phyloP scores from a whole-genome alignment of 2,797 vertebrate genomes.

The Galagoides demidoff region DNA sequence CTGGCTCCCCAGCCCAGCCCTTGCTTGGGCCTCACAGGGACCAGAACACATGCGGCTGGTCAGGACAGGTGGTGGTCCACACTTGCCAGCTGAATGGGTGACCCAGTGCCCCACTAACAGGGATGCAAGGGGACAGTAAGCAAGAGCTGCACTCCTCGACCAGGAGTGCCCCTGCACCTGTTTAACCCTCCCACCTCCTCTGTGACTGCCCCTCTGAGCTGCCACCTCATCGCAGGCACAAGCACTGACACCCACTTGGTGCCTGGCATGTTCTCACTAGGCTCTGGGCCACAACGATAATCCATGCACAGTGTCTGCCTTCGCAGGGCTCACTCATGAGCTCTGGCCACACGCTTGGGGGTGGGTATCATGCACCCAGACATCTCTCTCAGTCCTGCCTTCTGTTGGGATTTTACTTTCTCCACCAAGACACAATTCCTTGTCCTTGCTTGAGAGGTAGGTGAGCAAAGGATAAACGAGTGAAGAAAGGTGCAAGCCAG shows the following conservation, averaged over 20 bases:
- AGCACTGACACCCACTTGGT: not conserved
- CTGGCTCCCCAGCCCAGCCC: not conserved
- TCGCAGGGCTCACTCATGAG: fast-evolving
- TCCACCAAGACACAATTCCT: not conserved
- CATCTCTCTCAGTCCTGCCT: not conserved
- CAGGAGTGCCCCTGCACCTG: too few relatives aligned
- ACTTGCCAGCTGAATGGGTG: not conserved
- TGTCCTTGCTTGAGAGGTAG: not conserved
- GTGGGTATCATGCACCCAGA: fast-evolving
- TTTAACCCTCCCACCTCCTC: not conserved
- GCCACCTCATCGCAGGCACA: not conserved
- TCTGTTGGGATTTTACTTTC: not conserved
- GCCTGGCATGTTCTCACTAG: not conserved
- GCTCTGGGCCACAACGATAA: not conserved
- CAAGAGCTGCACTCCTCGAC: not conserved
- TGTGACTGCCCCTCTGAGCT: not conserved
- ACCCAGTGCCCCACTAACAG: fast-evolving
- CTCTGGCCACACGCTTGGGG: fast-evolving
- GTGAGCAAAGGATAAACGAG: fast-evolving
- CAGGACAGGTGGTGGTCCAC: fast-evolving
- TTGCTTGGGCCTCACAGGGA: fast-evolving
- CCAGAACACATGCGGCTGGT: not conserved
- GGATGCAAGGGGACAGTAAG: not conserved
- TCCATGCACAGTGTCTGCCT: fast-evolving
- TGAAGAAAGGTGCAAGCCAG: not conserved